A percentile compares a stretch with the other conserved stretches of the same genome.
Conservation (phyloP, 2,797 vertebrate species). For the Thripadectes ignobilis region DNA sequence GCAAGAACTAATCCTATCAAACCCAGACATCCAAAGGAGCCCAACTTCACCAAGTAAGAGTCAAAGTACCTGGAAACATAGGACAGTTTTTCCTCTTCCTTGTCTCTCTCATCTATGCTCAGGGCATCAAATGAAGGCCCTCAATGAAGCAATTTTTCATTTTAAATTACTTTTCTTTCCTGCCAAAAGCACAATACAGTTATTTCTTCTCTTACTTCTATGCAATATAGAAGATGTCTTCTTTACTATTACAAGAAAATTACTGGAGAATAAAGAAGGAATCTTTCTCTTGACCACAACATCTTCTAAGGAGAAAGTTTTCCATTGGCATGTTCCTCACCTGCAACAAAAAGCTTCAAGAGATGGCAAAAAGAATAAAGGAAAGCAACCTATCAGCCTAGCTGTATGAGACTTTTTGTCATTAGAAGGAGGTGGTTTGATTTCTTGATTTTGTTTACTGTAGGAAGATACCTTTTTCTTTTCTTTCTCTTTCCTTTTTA, state of each 20-base stretch:
- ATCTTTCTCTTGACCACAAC: neutral
- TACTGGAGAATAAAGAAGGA: neutral
- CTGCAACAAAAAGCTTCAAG: conserved; percentile 56
- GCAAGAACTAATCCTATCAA: neutral
- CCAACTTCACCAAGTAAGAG: conserved; percentile 30
- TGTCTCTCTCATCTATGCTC: conserved; percentile 48
- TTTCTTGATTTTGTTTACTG: neutral
- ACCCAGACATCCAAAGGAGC: conserved; percentile 39
- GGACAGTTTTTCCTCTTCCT: conserved; percentile 60
- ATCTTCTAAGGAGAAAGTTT: conserved; percentile 40
- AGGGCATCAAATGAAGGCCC: conserved; percentile 58
- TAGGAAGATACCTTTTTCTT: neutral
- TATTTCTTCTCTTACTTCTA: conserved; percentile 51
- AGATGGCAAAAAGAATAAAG: neutral
- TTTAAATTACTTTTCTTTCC: conserved; percentile 61
- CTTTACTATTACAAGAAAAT: neutral
- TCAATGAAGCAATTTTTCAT: conserved; percentile 57
- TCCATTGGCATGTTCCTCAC: conserved; percentile 11
- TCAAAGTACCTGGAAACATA: conserved; percentile 60
- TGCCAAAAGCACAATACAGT: conserved; percentile 55
- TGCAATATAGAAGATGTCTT: neutral
- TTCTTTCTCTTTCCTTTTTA: rapidly evolving
- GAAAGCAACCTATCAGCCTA: neutral
- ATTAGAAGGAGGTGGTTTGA: neutral
- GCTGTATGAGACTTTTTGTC: neutral